Conservation (phyloP, 2,797 vertebrate species). For the Morelia viridis region DNA sequence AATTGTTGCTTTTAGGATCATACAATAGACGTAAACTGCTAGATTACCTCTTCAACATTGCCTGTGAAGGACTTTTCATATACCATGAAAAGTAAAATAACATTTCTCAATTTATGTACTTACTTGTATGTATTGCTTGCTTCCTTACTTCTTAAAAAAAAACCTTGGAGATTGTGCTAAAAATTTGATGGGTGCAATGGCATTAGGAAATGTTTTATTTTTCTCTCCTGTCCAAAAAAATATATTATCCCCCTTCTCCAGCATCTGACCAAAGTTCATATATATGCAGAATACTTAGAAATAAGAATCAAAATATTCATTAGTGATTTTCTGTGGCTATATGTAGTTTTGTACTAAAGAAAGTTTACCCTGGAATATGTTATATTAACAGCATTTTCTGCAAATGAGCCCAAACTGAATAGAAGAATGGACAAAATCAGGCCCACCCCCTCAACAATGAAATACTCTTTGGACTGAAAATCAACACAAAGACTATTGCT, state of each 20-base stretch:
- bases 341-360: neutral
- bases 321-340: neutral
- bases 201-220: neutral
- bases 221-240: neutral
- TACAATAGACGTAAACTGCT: neutral
- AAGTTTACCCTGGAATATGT: neutral
- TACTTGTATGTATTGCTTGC: neutral
- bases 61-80: neutral
- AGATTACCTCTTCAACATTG: neutral
- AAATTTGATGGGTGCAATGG: neutral
- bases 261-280: neutral
- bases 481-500: neutral
- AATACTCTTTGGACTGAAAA: neutral
- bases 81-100: neutral
- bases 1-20: neutral
- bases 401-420: neutral
- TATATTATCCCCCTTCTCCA: neutral
- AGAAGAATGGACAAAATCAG: conserved; percentile 21
- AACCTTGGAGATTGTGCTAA: neutral
- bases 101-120: neutral
- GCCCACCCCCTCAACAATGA: conserved; percentile 8
- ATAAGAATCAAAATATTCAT: neutral
- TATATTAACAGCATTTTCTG: neutral
- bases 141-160: neutral
- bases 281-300: neutral